Evolutionary conservation across 2,888 invertebrate species (phyloP), one percentile per base, ranked within the genome.

Genomic region (Germaria angustata): DNA sequence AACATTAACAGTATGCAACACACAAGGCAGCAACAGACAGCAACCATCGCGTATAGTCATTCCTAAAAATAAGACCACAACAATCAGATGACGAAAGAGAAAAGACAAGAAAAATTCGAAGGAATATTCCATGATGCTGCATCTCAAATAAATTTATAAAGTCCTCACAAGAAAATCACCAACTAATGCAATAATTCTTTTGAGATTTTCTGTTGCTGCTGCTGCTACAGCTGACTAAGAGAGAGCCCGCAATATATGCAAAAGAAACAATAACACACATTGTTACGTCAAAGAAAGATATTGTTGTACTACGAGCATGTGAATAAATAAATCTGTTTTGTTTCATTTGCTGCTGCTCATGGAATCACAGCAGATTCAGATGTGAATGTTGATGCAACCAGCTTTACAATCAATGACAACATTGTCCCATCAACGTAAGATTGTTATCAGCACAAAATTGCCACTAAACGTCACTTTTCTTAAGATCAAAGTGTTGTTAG

Each of bases 381-480:
- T 75, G 76, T 71, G 69, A 63, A 69, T 65, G 73, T 49, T 69
- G 63, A 66, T 79, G 84, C 78, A 84, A 85, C 85, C 85, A 87
- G 85, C 78, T 82, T 79, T 72, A 82, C 88, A 89, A 89, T 89
- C 88, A 88, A 87, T 88, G 89, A 90, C 90, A 89, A 89, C 89
- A 89, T 89, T 89, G 89, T 89, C 90, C 89, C 89, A 89, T 88
- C 88, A 85, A 83, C 82, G 85, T 85, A 85, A 88, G 90, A 89
- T 89, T 89, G 87, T 89, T 89, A 89, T 89, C 89, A 87, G 86
- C 87, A 87, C 88, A 86, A 87, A 90, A 89, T 89, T 87, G 89
- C 89, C 88, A 89, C 89, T 88, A 90, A 89, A 89, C 89, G 90
- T 90, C 89, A 89, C 90, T 89, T 88, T 88, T 87, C 87, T 89